These are phyloP conservation scores for Geotrupes spiniger DNA, from an alignment of 2,888 invertebrate genomes.

Conservation along the genomic window DNA sequence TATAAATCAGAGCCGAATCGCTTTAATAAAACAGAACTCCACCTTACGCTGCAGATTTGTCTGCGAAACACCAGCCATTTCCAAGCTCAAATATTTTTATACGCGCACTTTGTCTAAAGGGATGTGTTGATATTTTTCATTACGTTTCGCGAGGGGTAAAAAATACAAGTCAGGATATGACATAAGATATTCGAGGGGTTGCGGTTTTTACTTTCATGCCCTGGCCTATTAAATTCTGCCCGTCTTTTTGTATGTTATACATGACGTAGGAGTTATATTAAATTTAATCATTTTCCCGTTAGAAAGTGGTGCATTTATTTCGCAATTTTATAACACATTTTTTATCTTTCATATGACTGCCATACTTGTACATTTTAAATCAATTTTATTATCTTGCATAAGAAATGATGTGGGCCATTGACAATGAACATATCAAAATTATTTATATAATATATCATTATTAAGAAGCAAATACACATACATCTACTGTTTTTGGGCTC, in stretches of 20 bases:
- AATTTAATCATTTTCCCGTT: no score
- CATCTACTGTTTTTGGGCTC: no score
- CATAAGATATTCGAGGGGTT: slow-evolving; percentile 32
- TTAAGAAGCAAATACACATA: no score
- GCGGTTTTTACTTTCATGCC: slow-evolving; percentile 29
- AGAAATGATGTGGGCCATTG: no score
- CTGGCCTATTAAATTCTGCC: slow-evolving; percentile 27
- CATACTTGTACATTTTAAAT: no score
- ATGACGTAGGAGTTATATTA: slow-evolving; percentile 4
- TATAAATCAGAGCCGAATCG: slow-evolving; percentile 48
- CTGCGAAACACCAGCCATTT: slow-evolving; percentile 42
- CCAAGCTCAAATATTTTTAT: slow-evolving; percentile 49
- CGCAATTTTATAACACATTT: no score
- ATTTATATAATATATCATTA: no score
- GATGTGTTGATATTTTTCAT: slow-evolving; percentile 41
- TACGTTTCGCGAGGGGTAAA: slow-evolving; percentile 30
- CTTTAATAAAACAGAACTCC: slow-evolving; percentile 48
- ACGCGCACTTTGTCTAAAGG: slow-evolving; percentile 48
- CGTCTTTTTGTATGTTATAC: slow-evolving; percentile 22
- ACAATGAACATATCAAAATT: no score
- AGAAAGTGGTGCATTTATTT: no score
- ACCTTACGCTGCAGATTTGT: slow-evolving; percentile 36
- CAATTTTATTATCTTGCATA: no score
- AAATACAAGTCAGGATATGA: slow-evolving; percentile 33
- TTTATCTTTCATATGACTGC: no score